Conservation (phyloP, 1,140 invertebrate species). For the Pogonognathellus flavescens region DNA sequence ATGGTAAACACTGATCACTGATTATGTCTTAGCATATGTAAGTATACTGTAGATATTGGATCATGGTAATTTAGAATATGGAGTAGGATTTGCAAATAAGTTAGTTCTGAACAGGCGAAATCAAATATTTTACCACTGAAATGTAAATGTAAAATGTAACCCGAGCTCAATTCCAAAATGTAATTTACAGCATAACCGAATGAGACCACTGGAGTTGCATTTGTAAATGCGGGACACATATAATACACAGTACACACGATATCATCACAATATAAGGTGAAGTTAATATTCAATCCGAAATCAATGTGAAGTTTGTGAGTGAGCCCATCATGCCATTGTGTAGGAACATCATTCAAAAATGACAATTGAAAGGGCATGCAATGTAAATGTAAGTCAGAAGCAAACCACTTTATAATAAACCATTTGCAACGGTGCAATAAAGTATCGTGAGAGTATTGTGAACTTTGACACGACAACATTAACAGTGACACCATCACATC, state of each 20-base stretch:
- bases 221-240: neutral
- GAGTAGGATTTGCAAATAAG: slow-evolving; percentile 19
- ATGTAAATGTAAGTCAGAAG: slow-evolving; percentile 11
- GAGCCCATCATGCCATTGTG: slow-evolving; percentile 30
- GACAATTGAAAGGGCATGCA: slow-evolving; percentile 50
- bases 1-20: no score
- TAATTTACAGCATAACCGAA: slow-evolving; percentile 22
- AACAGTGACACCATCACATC: no score
- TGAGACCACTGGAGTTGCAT: slow-evolving; percentile 19
- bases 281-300: neutral
- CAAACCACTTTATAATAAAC: neutral
- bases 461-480: no score
- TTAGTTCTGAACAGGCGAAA: neutral
- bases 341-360: slow-evolving; percentile 37
- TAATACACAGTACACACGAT: neutral
- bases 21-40: no score
- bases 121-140: neutral
- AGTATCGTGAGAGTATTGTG: no score
- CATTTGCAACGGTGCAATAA: no score
- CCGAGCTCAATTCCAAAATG: slow-evolving; percentile 5
- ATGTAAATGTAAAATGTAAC: neutral
- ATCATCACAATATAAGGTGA: neutral
- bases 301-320: neutral
- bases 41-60: neutral
- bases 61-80: neutral